Conservation (phyloP, 2,797 vertebrate genomes). For the Notolepis coatsorum region DNA sequence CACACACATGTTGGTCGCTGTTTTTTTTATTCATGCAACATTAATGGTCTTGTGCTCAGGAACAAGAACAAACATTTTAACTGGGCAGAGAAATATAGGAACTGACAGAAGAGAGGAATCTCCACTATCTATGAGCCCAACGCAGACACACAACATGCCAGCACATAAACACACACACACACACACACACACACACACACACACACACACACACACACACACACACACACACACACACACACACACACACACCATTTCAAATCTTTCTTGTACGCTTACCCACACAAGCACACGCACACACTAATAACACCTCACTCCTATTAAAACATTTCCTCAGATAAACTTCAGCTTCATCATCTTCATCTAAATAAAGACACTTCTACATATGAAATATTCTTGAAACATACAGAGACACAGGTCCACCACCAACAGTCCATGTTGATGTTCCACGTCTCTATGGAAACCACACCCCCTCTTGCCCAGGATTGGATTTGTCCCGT, state of each 20-base stretch:
- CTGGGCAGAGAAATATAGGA: conserved; percentile 51
- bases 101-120: conserved; percentile 50
- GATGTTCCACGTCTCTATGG: too few relatives aligned
- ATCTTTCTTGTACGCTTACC: too few relatives aligned
- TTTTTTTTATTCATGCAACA: conserved; percentile 59
- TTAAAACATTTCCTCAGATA: too few relatives aligned
- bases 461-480: too few relatives aligned
- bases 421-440: background rate
- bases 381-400: too few relatives aligned
- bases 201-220: background rate
- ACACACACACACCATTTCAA: background rate
- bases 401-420: background rate
- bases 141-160: background rate
- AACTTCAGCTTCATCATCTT: too few relatives aligned
- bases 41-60: conserved; percentile 65
- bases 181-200: background rate
- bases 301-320: too few relatives aligned
- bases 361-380: too few relatives aligned
- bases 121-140: conserved; percentile 41
- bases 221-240: conserved; percentile 28
- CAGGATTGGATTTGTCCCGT: background rate
- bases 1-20: conserved; percentile 57
- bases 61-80: conserved; percentile 73
- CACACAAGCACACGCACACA: conserved; percentile 19
- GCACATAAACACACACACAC: conserved; percentile 4